Conservation (phyloP, 2,888 invertebrate genomes). For the Azorinus chamasolen region DNA sequence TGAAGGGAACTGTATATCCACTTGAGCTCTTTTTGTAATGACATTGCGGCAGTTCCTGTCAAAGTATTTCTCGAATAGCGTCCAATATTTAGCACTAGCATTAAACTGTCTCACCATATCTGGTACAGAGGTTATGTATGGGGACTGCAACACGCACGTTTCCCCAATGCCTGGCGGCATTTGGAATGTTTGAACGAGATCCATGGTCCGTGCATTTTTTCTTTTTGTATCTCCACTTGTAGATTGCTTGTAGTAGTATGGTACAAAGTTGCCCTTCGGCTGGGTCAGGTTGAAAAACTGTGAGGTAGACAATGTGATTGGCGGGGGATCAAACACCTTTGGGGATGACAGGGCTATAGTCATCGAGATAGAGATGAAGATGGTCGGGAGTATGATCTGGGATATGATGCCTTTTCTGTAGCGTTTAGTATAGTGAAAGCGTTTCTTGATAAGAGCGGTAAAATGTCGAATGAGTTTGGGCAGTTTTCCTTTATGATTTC, state of each 20-base stretch:
- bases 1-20: too few species aligned
- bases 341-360: conserved; percentile 85
- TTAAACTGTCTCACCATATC: too few species aligned
- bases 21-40: too few species aligned
- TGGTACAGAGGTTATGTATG: too few species aligned
- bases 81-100: too few species aligned
- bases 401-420: conserved; percentile 87
- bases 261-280: conserved; percentile 85
- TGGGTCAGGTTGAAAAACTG: conserved; percentile 86
- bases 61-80: too few species aligned
- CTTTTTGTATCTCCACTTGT: conserved; percentile 6
- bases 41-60: too few species aligned
- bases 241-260: conserved; percentile 79
- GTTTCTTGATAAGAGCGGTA: conserved; percentile 86
- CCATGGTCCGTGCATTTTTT: conserved; percentile 71
- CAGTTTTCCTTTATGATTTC: too few species aligned
- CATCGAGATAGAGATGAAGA: conserved; percentile 86
- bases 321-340: conserved; percentile 79
- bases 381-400: conserved; percentile 85
- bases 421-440: conserved; percentile 85
- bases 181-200: too few species aligned
- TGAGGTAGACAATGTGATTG: conserved; percentile 82
- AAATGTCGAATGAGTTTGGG: too few species aligned
- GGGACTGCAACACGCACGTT: too few species aligned
- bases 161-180: too few species aligned